A percentile compares a stretch with the other conserved stretches of the same genome.
Conservation (phyloP, 2,797 vertebrate genomes). For the Otus scops region DNA sequence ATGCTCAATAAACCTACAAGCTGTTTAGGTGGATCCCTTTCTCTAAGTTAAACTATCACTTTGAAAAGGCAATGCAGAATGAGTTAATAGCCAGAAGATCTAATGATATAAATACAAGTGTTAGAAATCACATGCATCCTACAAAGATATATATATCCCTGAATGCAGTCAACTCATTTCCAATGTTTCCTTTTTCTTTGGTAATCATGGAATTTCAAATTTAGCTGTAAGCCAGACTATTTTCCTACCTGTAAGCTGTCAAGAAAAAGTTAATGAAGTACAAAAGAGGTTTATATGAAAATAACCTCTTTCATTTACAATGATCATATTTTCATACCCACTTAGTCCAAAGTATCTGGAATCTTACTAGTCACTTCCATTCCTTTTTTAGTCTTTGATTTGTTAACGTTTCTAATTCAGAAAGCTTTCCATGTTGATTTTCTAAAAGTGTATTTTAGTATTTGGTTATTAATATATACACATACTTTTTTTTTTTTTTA, state of each 20-base stretch:
- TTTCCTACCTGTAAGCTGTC: neutral
- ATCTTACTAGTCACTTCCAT: neutral
- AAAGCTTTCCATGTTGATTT: neutral
- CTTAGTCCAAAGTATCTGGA: neutral
- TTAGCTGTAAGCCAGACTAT: neutral
- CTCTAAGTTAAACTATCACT: neutral
- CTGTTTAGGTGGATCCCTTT: neutral
- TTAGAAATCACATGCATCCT: neutral
- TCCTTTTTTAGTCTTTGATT: slow-evolving; percentile 6
- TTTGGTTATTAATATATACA: neutral
- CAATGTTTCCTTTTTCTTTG: neutral
- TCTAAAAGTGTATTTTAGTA: neutral
- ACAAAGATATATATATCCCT: neutral
- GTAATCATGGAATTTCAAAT: neutral
- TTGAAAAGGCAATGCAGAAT: neutral
- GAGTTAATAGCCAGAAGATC: neutral
- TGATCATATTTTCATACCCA: neutral
- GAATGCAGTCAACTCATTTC: neutral
- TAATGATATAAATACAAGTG: neutral
- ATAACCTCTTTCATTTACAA: neutral
- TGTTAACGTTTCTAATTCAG: neutral
- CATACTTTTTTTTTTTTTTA: neutral
- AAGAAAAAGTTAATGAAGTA: neutral
- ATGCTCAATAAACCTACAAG: neutral
- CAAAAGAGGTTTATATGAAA: neutral